Base-by-base conservation (phyloP, 2,797 vertebrate genomes). In the Argya squamiceps region DNA sequence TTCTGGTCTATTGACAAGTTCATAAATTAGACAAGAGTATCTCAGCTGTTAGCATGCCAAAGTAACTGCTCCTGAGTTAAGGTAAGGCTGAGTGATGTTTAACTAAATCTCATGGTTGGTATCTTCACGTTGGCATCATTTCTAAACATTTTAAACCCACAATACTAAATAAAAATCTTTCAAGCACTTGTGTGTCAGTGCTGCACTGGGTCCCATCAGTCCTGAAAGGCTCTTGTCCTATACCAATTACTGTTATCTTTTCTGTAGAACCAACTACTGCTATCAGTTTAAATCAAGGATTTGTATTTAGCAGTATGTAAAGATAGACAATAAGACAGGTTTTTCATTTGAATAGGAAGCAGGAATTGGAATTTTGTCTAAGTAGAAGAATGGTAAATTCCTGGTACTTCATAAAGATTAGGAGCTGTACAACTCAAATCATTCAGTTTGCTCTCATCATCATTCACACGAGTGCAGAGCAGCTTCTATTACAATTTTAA, bases 401-500 rank as follows among this genome's bases (percentile, higher is more conserved):
- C 26, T 18, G 36, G 26, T 37, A 77, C 39, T 94, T 83, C 43
- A 22, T 36, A 81, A 69, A n/a, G 84, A 74, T 75, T 65, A 89
- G 23, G 44, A 78, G 21, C 39, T 69, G 22, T 32, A 63, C 39
- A 29, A 52, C 43, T 89, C 27, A 23, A 64, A 88, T 84, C 37
- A 65, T 44, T 89, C 39, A 73, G 8, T 46, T 10, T 2, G 12
- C 30, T 62, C 43, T 58, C 39, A 32, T 69, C 70, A 73, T 75
- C 55, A 82, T 69, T 82, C 92, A 88, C 69, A 79, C 0, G 0
- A 81, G 22, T 55, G 15, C 62, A 78, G 26, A 84, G 85, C 76
- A 90, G 69, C 37, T 85, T 82, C 81, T 73, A 84, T 52, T 37
- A 69, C 44, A 78, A 71, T 75, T 96, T 92, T 88, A 95, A 94